Evolutionary conservation across 2,797 vertebrate species (phyloP), one percentile per base, ranked within the genome.

Genomic region (Martes flavigula): DNA sequence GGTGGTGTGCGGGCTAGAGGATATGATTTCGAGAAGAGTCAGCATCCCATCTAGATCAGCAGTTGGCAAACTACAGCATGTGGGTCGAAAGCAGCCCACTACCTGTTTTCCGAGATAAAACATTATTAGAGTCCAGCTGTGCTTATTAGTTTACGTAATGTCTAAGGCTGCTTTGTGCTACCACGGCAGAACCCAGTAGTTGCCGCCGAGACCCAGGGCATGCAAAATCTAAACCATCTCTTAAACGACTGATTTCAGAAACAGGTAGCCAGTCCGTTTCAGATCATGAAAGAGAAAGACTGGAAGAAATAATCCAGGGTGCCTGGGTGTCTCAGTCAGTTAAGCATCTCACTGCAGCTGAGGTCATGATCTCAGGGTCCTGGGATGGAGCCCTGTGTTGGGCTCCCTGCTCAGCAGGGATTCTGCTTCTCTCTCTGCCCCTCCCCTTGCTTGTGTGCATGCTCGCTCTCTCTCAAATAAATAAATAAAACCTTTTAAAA

Each of bases 1-100:
- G 11, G 27, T 40, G 51, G 32, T 46, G 1, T 40, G 72, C 23
- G 85, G n/a, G 20, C 9, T 82, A 66, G 13, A 18, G 10, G 43
- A 92, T 20, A 90, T 46, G 30, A 95, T 78, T 96, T 92, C 21
- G 87, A 92, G 70, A 95, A 85, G 81, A 92, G 70, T 87, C 62
- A 84, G 7, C 25, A 87, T 79, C 32, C 27, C 2, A 92, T 51
- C 70, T 75, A 72, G 64, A 95, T 40, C 66, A 88, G 32, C 14
- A 72, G 6, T 46, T 94, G 51, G 5, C 27, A 78, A 85, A 95
- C 25, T 82, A 60, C 25, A 93, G 48, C 27, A 68, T 27, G 62
- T 66, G 30, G 30, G 15, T 32, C 30, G 15, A n/a, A 66, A 66
- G 62, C 62, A n/a, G 30, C 10, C 17, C 14, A 56, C 7, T n/a